These are phyloP conservation scores for Synergus japonicus DNA, from an alignment of 2,888 invertebrate genomes.

Conservation along the genomic window DNA sequence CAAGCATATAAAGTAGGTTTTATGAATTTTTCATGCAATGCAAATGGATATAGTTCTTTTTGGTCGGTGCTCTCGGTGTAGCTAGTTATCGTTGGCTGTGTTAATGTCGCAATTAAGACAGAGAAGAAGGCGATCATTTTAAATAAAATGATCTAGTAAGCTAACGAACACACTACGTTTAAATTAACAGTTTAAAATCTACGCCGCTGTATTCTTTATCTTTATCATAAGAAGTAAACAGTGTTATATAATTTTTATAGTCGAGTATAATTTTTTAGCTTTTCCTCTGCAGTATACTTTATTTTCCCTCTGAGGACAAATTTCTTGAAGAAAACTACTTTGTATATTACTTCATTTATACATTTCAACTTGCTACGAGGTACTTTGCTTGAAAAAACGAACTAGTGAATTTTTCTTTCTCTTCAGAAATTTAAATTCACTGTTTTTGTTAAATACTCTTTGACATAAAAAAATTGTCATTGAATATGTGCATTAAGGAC, in stretches of 20 bases:
- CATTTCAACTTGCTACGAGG: not conserved
- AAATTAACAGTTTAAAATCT: slow-evolving; percentile 17
- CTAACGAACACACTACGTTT: slow-evolving; percentile 17
- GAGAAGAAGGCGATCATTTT: slow-evolving; percentile 3
- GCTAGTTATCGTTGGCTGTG: slow-evolving; percentile 33
- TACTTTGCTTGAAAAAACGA: not conserved
- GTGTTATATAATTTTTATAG: not conserved
- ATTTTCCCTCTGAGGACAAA: not conserved
- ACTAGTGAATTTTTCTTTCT: not conserved
- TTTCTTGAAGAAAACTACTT: not conserved
- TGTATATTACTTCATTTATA: not conserved
- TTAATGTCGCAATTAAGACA: slow-evolving; percentile 36
- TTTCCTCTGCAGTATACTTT: not conserved
- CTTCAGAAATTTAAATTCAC: not conserved
- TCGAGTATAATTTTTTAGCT: slow-evolving; percentile 8
- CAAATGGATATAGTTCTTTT: slow-evolving; percentile 41
- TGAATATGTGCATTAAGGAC: not conserved
- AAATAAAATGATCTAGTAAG: slow-evolving; percentile 22
- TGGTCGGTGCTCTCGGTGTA: not conserved
- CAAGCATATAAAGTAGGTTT: slow-evolving; percentile 41
- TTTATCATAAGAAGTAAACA: not conserved
- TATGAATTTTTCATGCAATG: slow-evolving; percentile 40
- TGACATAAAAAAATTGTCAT: not conserved
- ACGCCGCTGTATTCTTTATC: not conserved
- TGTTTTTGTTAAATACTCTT: not conserved